Evolutionary conservation across 2,888 invertebrate species (phyloP).

Genomic region (Papilio protenor): DNA sequence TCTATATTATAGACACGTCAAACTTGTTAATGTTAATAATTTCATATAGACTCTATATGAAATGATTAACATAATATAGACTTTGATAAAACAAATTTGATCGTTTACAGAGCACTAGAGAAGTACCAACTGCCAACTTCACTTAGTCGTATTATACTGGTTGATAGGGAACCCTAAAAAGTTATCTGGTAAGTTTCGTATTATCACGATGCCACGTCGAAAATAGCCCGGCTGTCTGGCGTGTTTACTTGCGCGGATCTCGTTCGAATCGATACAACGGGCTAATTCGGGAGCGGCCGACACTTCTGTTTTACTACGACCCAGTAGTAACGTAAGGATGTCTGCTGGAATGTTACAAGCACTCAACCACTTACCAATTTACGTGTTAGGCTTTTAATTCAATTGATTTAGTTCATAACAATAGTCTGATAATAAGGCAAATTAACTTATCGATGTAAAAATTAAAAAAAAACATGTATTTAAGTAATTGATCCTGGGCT

Average conservation of each 20-base stretch:
- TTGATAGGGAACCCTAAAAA: constrained; percentile 25
- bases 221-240: constrained; percentile 41
- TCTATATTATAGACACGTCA: too few relatives aligned
- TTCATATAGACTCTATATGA: too few relatives aligned
- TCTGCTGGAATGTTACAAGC: constrained; percentile 6
- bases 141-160: not conserved
- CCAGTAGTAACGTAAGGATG: constrained; percentile 33
- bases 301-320: constrained; percentile 42
- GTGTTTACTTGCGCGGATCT: constrained; percentile 39
- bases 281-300: constrained; percentile 41
- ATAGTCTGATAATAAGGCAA: too few relatives aligned
- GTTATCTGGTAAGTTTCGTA: constrained; percentile 32
- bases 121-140: not conserved
- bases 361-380: constrained; percentile 5
- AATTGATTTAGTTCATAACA: not conserved
- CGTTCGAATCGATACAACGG: constrained; percentile 42
- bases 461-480: too few relatives aligned
- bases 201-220: constrained; percentile 40
- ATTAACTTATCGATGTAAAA: too few relatives aligned
- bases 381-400: not conserved
- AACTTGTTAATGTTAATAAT: too few relatives aligned
- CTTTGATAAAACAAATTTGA: not conserved
- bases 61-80: not conserved
- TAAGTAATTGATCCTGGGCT: too few relatives aligned
- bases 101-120: not conserved